Conservation (phyloP, 2,113 vertebrate species). For the Calypte anna region DNA sequence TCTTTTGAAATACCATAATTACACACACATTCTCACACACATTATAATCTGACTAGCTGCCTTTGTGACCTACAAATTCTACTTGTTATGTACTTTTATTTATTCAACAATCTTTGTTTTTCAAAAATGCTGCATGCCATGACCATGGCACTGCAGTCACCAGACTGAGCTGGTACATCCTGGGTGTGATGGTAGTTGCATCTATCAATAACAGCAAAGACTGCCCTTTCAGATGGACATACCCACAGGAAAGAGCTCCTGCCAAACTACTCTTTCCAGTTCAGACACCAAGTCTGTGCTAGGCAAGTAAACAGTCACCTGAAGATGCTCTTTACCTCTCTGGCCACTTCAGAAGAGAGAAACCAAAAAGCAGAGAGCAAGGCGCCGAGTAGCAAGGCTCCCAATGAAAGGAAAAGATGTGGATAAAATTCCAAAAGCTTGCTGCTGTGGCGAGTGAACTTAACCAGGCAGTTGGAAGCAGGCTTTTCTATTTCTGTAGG, state of each 20-base stretch:
- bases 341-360: neutral
- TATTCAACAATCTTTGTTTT: neutral
- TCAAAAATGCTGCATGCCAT: neutral
- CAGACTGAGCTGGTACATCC: neutral
- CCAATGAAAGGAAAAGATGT: neutral
- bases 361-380: neutral
- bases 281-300: neutral
- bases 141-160: neutral
- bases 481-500: neutral
- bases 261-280: neutral
- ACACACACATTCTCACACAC: neutral
- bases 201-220: neutral
- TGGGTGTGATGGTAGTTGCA: neutral
- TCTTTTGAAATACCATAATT: conserved; percentile 37
- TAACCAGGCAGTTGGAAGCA: neutral
- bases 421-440: neutral
- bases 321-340: neutral
- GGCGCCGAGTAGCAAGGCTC: neutral
- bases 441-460: neutral
- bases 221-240: rapidly evolving
- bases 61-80: neutral
- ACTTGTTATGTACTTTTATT: neutral
- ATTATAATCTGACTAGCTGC: neutral
- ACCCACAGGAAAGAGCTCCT: neutral
- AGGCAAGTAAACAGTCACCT: neutral